A percentile compares a stretch with the other conserved stretches of the same genome.
These are phyloP conservation scores for Piscicola geometra DNA, from an alignment of 2,888 invertebrate genomes.

Conservation along the genomic window DNA sequence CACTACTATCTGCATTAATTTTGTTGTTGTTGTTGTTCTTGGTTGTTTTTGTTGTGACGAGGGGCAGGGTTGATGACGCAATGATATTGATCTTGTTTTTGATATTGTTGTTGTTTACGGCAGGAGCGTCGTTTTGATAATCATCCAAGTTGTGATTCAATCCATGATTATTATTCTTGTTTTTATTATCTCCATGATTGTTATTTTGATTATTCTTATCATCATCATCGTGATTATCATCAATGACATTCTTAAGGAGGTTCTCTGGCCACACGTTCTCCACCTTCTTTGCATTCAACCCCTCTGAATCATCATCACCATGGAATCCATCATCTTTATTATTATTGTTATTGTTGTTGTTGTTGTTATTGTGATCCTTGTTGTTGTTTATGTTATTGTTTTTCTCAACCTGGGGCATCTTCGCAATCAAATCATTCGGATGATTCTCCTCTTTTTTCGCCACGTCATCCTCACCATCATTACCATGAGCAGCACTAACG, in stretches of 20 bases:
- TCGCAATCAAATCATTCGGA: too few species aligned
- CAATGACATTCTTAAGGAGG: conserved; percentile 2
- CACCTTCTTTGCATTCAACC: neutral
- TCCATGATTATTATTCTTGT: neutral
- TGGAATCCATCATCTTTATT: conserved; percentile 1
- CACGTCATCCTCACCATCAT: neutral
- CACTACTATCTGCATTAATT: conserved; percentile 4
- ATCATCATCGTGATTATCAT: conserved; percentile 4
- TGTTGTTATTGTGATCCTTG: conserved; percentile 2
- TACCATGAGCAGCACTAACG: neutral
- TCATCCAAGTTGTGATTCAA: neutral
- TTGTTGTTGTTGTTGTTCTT: neutral
- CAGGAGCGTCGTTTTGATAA: neutral
- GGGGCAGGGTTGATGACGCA: neutral
- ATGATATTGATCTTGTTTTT: neutral
- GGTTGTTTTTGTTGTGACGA: neutral
- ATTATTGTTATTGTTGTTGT: conserved; percentile 20
- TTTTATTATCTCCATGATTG: neutral
- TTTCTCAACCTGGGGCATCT: too few species aligned
- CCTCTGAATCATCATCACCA: neutral
- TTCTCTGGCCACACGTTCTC: neutral
- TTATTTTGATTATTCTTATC: neutral
- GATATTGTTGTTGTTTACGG: neutral
- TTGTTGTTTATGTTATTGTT: conserved; percentile 13
- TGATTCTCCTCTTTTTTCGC: neutral